phyloP scores from a whole-genome alignment of 1,140 invertebrate species.

The Drosophila ananassae region DNA sequence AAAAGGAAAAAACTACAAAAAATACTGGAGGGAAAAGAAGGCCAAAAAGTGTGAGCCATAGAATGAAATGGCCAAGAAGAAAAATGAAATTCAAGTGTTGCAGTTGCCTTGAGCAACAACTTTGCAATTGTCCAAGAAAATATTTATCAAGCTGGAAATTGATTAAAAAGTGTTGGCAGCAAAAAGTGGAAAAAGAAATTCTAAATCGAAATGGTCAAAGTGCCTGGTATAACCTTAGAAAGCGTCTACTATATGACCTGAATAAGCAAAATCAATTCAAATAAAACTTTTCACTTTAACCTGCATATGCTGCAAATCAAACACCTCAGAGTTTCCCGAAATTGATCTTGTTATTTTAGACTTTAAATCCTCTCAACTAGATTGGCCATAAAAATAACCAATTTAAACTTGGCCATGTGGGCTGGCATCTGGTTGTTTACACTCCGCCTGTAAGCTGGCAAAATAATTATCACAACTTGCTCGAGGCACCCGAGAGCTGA shows the following conservation, averaged over 20 bases:
- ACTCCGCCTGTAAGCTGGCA: constrained; percentile 34
- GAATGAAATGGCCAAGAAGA: constrained; percentile 16
- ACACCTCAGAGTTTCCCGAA: not conserved
- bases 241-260: not conserved
- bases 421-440: constrained; percentile 18
- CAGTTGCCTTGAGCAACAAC: constrained; percentile 40
- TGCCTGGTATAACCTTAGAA: not conserved
- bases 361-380: constrained; percentile 14
- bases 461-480: constrained; percentile 40
- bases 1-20: constrained; percentile 5
- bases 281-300: not conserved
- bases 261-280: constrained; percentile 2
- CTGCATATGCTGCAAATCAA: not conserved
- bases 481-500: not conserved
- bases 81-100: constrained; percentile 52
- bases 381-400: constrained; percentile 7
- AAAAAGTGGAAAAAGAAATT: constrained; percentile 14
- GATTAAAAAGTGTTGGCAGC: constrained; percentile 38
- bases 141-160: constrained; percentile 50
- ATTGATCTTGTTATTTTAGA: constrained; percentile 1
- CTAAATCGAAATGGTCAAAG: not conserved
- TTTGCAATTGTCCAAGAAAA: constrained; percentile 48
- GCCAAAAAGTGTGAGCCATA: constrained; percentile 33
- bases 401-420: constrained; percentile 18
- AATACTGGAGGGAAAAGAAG: constrained; percentile 14